Evolutionary conservation across 2,888 invertebrate genomes (phyloP).

Genomic region (Scrobipalpa atriplicella): DNA sequence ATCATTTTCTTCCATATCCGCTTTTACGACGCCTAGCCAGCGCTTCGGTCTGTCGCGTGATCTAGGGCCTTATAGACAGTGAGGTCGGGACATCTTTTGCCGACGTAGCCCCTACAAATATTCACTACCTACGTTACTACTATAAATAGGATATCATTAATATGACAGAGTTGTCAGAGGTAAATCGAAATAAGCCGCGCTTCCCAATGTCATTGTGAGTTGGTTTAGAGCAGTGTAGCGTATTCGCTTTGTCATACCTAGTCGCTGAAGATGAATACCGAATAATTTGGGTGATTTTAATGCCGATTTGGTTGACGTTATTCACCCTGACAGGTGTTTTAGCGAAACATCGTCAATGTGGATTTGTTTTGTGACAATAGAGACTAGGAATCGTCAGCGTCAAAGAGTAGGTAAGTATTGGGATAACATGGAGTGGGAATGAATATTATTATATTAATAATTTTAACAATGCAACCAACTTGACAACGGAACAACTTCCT

Average conservation of each 20-base stretch:
- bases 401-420: not conserved
- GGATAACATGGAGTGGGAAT: not conserved
- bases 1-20: too few species aligned
- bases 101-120: too few species aligned
- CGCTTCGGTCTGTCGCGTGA: too few species aligned
- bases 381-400: not conserved
- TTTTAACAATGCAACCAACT: too few species aligned
- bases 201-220: slow-evolving; percentile 57
- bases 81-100: too few species aligned
- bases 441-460: too few species aligned
- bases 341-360: slow-evolving; percentile 25
- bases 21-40: too few species aligned
- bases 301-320: slow-evolving; percentile 56
- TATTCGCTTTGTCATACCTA: slow-evolving; percentile 60
- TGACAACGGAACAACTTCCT: too few species aligned
- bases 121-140: too few species aligned
- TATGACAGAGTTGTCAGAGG: not conserved
- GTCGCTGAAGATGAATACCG: slow-evolving; percentile 57
- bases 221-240: slow-evolving; percentile 71
- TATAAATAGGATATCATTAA: not conserved
- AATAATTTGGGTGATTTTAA: slow-evolving; percentile 64
- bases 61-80: too few species aligned
- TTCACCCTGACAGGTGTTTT: slow-evolving; percentile 70
- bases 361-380: slow-evolving; percentile 22
- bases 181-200: slow-evolving; percentile 32